phyloP scores from a whole-genome alignment of 2,113 vertebrate species.

The Thalassoma bifasciatum region DNA sequence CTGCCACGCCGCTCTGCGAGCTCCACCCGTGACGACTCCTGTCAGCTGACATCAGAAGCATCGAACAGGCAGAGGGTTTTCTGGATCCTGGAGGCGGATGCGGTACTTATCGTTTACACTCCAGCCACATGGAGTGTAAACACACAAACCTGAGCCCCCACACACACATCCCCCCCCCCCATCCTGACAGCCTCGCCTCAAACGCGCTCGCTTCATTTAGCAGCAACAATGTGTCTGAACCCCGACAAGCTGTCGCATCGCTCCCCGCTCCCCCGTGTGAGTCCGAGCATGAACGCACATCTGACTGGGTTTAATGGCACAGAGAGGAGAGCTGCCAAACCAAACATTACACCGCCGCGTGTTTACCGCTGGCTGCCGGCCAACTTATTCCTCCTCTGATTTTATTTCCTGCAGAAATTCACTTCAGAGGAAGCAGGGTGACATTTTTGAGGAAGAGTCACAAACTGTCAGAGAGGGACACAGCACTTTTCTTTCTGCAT shows the following conservation, averaged over 20 bases:
- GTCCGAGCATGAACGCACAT: constrained; percentile 54
- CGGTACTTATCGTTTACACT: constrained; percentile 64
- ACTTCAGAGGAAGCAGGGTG: constrained; percentile 14
- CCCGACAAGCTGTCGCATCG: constrained; percentile 73
- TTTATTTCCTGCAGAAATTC: constrained; percentile 32
- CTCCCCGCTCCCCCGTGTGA: constrained; percentile 54
- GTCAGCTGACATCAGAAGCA: constrained; percentile 37
- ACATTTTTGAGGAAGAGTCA: too few species aligned
- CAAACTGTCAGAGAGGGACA: too few species aligned
- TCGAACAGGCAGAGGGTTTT: constrained; percentile 21
- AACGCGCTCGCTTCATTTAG: constrained; percentile 74
- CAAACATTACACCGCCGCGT: constrained; percentile 21
- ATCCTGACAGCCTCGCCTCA: constrained; percentile 53
- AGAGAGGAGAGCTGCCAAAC: constrained; percentile 26
- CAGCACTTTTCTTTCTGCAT: too few species aligned
- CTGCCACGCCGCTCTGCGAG: constrained; percentile 46
- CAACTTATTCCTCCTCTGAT: constrained; percentile 10
- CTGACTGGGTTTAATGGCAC: constrained; percentile 45
- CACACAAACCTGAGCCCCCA: constrained; percentile 54
- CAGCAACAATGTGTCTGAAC: constrained; percentile 77
- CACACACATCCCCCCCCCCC: not conserved
- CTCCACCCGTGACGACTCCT: constrained; percentile 26
- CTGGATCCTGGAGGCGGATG: constrained; percentile 24
- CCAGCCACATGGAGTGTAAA: constrained; percentile 58
- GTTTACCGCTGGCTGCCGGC: constrained; percentile 36